Evolutionary conservation across 2,888 invertebrate species (phyloP).

Genomic region (Drosophila pullipes): DNA sequence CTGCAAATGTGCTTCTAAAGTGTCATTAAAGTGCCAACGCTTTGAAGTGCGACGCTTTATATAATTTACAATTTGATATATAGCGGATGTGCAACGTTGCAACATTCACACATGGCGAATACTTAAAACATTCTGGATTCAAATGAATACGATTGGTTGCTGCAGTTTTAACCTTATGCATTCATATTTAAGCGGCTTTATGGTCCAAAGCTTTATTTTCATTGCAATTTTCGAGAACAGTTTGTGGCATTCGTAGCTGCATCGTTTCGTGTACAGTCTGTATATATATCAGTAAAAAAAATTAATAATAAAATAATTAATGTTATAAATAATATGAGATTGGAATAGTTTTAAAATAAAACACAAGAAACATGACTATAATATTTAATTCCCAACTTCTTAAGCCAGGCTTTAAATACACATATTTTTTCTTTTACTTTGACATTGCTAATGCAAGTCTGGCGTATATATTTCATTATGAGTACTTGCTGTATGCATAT

Average conservation of each 20-base stretch:
- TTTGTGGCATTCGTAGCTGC: neutral
- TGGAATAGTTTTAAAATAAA: neutral
- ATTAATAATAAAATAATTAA: no score
- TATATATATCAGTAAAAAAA: neutral
- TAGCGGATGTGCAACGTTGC: slow-evolving; percentile 53
- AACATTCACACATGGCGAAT: neutral
- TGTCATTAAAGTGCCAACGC: slow-evolving; percentile 42
- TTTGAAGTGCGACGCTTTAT: slow-evolving; percentile 44
- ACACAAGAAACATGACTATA: neutral
- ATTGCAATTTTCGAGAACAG: neutral
- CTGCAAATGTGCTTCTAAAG: slow-evolving; percentile 35
- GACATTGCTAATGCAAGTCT: slow-evolving; percentile 20
- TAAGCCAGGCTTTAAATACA: neutral
- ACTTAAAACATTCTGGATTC: neutral
- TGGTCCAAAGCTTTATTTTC: neutral
- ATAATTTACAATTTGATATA: slow-evolving; percentile 38
- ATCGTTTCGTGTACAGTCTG: neutral
- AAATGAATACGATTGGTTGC: neutral
- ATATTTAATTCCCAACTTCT: neutral
- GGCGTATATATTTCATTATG: slow-evolving; percentile 12
- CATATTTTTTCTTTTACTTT: neutral
- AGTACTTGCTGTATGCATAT: slow-evolving; percentile 46
- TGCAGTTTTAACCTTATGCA: neutral
- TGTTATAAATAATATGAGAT: neutral
- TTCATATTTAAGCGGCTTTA: slow-evolving; percentile 1